phyloP scores from a whole-genome alignment of 1,140 invertebrate genomes.

The Macrobrachium rosenbergii region DNA sequence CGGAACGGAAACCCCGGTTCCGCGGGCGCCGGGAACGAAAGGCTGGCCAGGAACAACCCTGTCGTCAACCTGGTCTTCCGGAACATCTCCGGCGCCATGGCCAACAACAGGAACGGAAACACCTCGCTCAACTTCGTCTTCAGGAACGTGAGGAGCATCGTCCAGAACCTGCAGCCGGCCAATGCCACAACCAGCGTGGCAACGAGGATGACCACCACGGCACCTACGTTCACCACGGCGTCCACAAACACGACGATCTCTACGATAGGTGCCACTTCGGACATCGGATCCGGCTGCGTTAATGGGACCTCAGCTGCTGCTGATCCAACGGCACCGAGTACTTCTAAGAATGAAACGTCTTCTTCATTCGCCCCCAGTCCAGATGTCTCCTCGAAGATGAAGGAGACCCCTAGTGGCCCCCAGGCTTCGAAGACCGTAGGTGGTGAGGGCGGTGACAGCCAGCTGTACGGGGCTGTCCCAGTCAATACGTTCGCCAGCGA shows the following conservation, averaged over 20 bases:
- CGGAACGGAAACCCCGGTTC: not conserved
- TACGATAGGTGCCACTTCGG: too few relatives aligned
- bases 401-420: too few relatives aligned
- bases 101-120: slow-evolving; percentile 50
- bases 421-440: too few relatives aligned
- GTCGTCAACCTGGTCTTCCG: slow-evolving; percentile 52
- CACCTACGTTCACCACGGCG: not conserved
- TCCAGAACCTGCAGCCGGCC: slow-evolving; percentile 40
- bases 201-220: not conserved
- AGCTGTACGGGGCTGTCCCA: too few relatives aligned
- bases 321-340: too few relatives aligned
- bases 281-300: too few relatives aligned
- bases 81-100: slow-evolving; percentile 32
- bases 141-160: slow-evolving; percentile 52
- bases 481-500: too few relatives aligned
- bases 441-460: too few relatives aligned
- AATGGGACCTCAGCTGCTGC: too few relatives aligned
- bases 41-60: slow-evolving; percentile 15
- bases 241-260: not conserved
- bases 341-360: too few relatives aligned
- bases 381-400: too few relatives aligned
- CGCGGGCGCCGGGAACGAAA: not conserved
- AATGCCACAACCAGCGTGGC: not conserved
- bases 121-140: slow-evolving; percentile 46
- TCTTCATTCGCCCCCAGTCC: too few relatives aligned